Evolutionary conservation across 37 sponge, comb jelly and placozoan genomes (phyloP), one percentile per base, ranked within the genome.

Genomic region (Petrosia ficiformis): DNA sequence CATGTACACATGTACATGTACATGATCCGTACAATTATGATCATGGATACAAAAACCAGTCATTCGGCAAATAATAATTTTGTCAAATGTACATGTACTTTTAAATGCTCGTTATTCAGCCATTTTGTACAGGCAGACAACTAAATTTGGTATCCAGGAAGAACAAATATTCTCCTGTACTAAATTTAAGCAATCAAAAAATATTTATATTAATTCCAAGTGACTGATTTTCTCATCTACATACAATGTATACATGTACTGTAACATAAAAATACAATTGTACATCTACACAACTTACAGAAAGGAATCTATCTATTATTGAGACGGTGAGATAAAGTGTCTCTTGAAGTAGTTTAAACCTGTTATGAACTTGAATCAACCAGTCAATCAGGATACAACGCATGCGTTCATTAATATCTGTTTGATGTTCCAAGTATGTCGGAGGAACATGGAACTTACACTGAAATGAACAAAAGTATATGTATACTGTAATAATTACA

Each of bases 331-430:
- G 83, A 81, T 93, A 97, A 41, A 97, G 84, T 1, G 94, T 97
- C 67, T 97, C 97, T 48, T 86, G 94, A 8, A 94, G 80, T 3
- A 97, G 87, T 31, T 75, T 88, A 80, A 94, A 97, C 68, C 77
- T 84, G 42, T 79, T 75, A 42, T 97, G 97, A 44, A 97, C 97
- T 68, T 94, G 94, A 36, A 97, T 86, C 26, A 97, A 80, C 97
- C 97, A 97, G 65, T 97, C 97, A 19, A 97, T 78, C 32, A 97
- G 78, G 54, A 97, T 97, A 32, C 70, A 59, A 71, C 97, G 78
- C 97, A 97, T 97, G 57, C 78, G 82, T 31, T 85, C 86, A 35
- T 84, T 94, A 36, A 97, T 85, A 19, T 91, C 80, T 10, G 89
- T 69, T 48, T 97, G 96, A n/a, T 65, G 48, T 2, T 39, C 39